Evolutionary conservation across 2,797 vertebrate species (phyloP).

Genomic region (Gila robusta): DNA sequence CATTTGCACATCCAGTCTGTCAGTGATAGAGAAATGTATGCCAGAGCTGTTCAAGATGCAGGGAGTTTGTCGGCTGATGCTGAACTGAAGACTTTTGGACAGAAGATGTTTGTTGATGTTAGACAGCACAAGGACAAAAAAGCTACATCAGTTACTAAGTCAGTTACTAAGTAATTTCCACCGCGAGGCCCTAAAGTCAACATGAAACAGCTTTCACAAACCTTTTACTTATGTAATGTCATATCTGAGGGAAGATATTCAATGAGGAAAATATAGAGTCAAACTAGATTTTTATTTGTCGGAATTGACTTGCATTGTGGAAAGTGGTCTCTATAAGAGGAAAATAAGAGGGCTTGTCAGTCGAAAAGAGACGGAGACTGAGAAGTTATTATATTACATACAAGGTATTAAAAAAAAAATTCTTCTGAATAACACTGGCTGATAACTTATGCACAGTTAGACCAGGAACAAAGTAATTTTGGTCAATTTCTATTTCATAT

Average conservation of each 20-base stretch:
- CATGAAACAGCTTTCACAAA: slow-evolving; percentile 20
- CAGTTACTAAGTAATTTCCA: background rate
- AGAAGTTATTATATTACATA: background rate
- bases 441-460: background rate
- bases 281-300: background rate
- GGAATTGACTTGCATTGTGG: background rate
- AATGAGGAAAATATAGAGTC: background rate
- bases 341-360: background rate
- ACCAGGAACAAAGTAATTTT: background rate
- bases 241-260: slow-evolving; percentile 13
- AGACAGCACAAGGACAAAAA: slow-evolving; percentile 8
- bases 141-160: slow-evolving; percentile 8
- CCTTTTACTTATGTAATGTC: background rate
- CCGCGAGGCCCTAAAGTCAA: background rate
- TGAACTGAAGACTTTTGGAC: slow-evolving; percentile 12
- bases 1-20: slow-evolving; percentile 9
- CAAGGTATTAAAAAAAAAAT: background rate
- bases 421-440: background rate
- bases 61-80: background rate
- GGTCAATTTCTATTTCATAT: background rate
- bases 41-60: slow-evolving; percentile 18
- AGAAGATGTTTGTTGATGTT: slow-evolving; percentile 19
- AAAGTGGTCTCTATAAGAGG: background rate
- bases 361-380: background rate
- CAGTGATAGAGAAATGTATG: background rate